Percentiles rank a stretch among this genome's conserved stretches.
These are phyloP conservation scores for Agrypnus murinus DNA, from an alignment of 2,888 invertebrate species.

Conservation along the genomic window DNA sequence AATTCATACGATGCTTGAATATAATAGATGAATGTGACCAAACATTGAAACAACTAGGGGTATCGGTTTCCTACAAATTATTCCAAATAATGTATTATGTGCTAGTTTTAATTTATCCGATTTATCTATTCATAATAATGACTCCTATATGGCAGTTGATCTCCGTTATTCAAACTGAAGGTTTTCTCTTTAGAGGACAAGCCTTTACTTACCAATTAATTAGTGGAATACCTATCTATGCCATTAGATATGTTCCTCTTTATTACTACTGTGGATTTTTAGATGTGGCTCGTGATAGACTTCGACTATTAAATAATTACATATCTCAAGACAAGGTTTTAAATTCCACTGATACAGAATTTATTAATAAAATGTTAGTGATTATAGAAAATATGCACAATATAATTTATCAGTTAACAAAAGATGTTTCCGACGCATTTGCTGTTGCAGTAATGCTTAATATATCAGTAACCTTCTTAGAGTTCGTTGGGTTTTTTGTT, in stretches of 20 bases:
- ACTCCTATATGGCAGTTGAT: conserved; percentile 17
- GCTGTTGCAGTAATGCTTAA: conserved; percentile 19
- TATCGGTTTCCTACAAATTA: conserved; percentile 13
- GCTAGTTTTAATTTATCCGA: conserved; percentile 11
- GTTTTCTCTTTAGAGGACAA: not conserved
- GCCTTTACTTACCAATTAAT: conserved; percentile 13
- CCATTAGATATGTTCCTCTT: conserved; percentile 22
- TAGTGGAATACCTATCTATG: conserved; percentile 9
- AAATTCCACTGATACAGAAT: not conserved
- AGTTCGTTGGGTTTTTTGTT: conserved; percentile 15
- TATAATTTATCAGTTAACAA: conserved; percentile 5
- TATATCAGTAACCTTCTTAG: conserved; percentile 26
- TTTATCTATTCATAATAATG: conserved; percentile 21
- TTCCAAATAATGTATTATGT: not conserved
- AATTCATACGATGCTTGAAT: conserved; percentile 9
- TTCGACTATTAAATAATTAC: conserved; percentile 1
- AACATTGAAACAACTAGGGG: not conserved
- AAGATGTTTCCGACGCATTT: not conserved
- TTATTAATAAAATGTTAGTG: conserved; percentile 5
- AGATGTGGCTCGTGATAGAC: not conserved
- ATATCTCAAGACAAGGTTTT: not conserved
- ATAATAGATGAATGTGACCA: conserved; percentile 8
- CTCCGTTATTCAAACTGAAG: not conserved
- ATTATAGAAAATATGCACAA: conserved; percentile 10
- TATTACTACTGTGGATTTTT: conserved; percentile 28